These are phyloP conservation scores for Euura lappo DNA, from an alignment of 1,140 invertebrate species.

Conservation along the genomic window DNA sequence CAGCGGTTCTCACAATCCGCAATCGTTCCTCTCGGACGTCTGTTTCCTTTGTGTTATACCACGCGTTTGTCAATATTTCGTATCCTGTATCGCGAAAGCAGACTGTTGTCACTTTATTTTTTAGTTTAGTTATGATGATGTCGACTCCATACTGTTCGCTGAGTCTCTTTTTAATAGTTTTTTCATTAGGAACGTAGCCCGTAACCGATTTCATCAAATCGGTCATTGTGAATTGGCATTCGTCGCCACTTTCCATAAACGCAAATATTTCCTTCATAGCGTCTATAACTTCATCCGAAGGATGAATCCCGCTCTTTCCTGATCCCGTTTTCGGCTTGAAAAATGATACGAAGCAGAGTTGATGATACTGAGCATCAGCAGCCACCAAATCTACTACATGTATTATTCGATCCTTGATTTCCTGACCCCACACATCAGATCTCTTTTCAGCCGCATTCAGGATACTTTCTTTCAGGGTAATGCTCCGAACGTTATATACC, in stretches of 20 bases:
- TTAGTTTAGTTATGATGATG: conserved; percentile 47
- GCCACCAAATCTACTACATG: no score
- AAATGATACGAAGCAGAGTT: no score
- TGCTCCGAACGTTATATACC: no score
- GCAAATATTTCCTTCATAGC: conserved; percentile 19
- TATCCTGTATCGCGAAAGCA: conserved; percentile 33
- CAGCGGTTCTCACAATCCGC: conserved; percentile 32
- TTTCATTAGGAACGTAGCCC: conserved; percentile 43
- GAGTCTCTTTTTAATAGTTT: conserved; percentile 46
- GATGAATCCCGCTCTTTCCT: no score
- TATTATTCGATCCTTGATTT: no score
- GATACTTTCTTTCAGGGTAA: no score
- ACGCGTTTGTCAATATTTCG: conserved; percentile 32
- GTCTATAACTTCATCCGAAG: conserved; percentile 10
- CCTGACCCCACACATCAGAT: no score
- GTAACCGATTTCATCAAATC: conserved; percentile 44
- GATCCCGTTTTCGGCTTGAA: no score
- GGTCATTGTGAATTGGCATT: conserved; percentile 27
- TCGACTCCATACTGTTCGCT: conserved; percentile 43
- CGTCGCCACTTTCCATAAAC: conserved; percentile 15
- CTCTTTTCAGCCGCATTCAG: no score
- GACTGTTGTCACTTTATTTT: conserved; percentile 35
- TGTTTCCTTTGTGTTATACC: conserved; percentile 26
- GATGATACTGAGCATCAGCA: no score
- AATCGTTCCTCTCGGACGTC: conserved; percentile 28